Conservation (phyloP, 2,888 invertebrate genomes). For the Psococerastis gibbosa region DNA sequence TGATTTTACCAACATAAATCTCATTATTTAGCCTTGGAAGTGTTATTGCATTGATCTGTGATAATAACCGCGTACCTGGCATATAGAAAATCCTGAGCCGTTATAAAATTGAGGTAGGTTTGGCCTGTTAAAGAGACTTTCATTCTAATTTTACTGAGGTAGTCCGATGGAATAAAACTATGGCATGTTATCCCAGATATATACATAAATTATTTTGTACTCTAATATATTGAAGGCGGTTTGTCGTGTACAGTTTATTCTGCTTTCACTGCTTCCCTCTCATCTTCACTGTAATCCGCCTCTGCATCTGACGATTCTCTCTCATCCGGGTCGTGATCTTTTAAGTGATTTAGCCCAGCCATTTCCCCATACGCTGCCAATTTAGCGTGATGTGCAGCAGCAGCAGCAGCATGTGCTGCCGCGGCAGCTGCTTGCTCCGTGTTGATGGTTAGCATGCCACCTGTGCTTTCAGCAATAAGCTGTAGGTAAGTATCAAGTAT, state of each 20-base stretch:
- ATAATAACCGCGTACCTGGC: too few relatives aligned
- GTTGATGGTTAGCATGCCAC: conserved; percentile 42
- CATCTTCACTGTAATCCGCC: conserved; percentile 32
- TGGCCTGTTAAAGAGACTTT: background rate
- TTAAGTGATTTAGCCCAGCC: conserved; percentile 23
- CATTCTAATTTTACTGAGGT: background rate
- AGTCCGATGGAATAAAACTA: background rate
- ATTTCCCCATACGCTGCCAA: conserved; percentile 56
- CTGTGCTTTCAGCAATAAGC: conserved; percentile 68
- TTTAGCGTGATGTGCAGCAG: conserved; percentile 52
- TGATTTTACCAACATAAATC: too few relatives aligned
- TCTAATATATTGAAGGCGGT: background rate
- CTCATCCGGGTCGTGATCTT: conserved; percentile 32
- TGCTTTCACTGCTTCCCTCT: conserved; percentile 29
- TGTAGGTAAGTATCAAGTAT: conserved; percentile 75
- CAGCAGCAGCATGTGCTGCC: conserved; percentile 33
- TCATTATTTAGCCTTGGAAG: too few relatives aligned
- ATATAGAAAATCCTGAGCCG: too few relatives aligned
- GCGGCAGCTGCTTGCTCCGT: conserved; percentile 40
- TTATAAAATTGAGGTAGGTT: background rate
- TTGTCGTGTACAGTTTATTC: conserved; percentile 19
- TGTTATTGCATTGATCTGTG: too few relatives aligned
- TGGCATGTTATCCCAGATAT: background rate
- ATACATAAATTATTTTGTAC: conserved; percentile 1
- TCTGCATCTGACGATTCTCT: conserved; percentile 35